phyloP scores from a whole-genome alignment of 2,797 vertebrate genomes.

The Sebastes paucispinis region DNA sequence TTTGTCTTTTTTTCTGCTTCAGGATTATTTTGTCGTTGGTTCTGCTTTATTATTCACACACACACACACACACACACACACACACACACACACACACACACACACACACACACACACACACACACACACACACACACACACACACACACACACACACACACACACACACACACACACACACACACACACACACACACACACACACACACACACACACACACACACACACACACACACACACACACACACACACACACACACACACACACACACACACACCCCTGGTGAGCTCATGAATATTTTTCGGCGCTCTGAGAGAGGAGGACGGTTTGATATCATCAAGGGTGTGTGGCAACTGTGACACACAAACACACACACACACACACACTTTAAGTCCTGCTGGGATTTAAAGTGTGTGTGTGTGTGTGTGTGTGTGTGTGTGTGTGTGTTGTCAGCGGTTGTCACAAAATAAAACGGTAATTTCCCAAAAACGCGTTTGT shows the following conservation, averaged over 20 bases:
- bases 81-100: neutral
- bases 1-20: slow-evolving; percentile 31
- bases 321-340: slow-evolving; percentile 49
- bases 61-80: too few species aligned
- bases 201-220: too few species aligned
- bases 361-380: slow-evolving; percentile 33
- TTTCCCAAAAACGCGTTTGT: slow-evolving; percentile 11
- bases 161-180: neutral
- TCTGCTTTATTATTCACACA: slow-evolving; percentile 6
- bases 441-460: slow-evolving; percentile 8
- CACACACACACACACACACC: neutral
- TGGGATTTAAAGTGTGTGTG: slow-evolving; percentile 3
- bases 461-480: slow-evolving; percentile 28
- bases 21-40: slow-evolving; percentile 33
- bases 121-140: neutral
- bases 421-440: neutral
- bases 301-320: slow-evolving; percentile 4
- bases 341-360: slow-evolving; percentile 32
- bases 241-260: too few species aligned
- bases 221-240: neutral
- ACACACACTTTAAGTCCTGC: neutral
- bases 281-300: slow-evolving; percentile 60
- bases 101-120: too few species aligned
- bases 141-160: neutral
- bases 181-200: too few species aligned